Conservation (phyloP, 2,797 vertebrate species). For the Pseudomugil tenellus region DNA sequence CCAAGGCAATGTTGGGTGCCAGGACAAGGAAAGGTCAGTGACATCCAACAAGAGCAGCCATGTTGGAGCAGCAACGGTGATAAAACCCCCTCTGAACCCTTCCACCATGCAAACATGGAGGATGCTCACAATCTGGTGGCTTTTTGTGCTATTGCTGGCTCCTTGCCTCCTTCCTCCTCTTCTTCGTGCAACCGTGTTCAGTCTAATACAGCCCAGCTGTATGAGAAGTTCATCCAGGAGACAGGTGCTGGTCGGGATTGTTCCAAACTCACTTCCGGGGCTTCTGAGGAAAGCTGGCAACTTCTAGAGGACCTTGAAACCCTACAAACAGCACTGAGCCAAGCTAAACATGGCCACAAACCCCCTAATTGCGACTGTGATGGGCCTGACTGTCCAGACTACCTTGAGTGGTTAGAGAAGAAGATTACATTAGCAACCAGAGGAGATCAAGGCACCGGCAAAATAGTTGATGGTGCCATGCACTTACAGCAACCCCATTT, state of each 20-base stretch:
- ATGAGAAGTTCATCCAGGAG: constrained; percentile 92
- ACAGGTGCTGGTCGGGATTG: constrained; percentile 77
- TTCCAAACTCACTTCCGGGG: constrained; percentile 59
- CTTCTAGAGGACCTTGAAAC: constrained; percentile 87
- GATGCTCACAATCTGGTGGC: constrained; percentile 93
- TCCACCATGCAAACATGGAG: constrained; percentile 86
- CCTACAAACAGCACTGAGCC: constrained; percentile 89
- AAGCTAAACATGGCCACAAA: constrained; percentile 93
- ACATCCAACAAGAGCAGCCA: constrained; percentile 70
- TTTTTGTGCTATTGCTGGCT: constrained; percentile 91
- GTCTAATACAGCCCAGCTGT: constrained; percentile 85
- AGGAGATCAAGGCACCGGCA: constrained; percentile 76
- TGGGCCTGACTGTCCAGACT: constrained; percentile 96
- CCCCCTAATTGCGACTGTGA: constrained; percentile 97
- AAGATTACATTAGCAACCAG: constrained; percentile 89
- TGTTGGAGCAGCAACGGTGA: constrained; percentile 69
- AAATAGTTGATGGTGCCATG: constrained; percentile 63
- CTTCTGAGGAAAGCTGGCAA: constrained; percentile 61
- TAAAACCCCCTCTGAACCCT: constrained; percentile 55
- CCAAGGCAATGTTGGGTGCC: constrained; percentile 74
- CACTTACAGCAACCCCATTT: constrained; percentile 68
- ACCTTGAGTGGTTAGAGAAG: constrained; percentile 97
- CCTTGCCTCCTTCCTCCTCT: constrained; percentile 85
- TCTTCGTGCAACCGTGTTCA: constrained; percentile 64
- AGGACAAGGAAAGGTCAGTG: constrained; percentile 71